phyloP scores from a whole-genome alignment of 2,797 vertebrate genomes.

The Petrocephalus schoutedeni region DNA sequence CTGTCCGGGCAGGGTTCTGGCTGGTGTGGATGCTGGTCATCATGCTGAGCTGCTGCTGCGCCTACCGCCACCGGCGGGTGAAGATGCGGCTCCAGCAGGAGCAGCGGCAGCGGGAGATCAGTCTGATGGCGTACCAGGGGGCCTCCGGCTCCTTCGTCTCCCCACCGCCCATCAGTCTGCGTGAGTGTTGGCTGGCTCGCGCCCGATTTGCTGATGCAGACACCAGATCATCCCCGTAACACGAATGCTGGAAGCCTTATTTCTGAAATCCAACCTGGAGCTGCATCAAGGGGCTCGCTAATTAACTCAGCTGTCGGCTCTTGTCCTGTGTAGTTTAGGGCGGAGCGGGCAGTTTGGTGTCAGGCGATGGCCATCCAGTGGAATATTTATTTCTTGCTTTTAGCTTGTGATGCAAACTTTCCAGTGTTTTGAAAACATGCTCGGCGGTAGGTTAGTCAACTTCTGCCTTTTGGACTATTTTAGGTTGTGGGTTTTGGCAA shows the following conservation, averaged over 20 bases:
- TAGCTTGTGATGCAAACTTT: background rate
- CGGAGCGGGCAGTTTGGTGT: background rate
- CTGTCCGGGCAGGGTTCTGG: slow-evolving; percentile 69
- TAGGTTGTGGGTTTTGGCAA: background rate
- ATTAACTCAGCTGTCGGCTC: background rate
- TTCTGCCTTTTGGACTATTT: background rate
- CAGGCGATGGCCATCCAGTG: background rate
- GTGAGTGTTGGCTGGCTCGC: slow-evolving; percentile 50
- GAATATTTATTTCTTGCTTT: background rate
- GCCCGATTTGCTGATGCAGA: background rate
- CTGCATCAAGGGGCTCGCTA: background rate
- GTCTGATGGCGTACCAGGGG: slow-evolving; percentile 78
- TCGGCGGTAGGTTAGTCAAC: background rate
- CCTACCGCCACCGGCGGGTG: slow-evolving; percentile 72
- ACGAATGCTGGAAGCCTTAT: background rate
- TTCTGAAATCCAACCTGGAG: background rate
- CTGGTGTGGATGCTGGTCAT: slow-evolving; percentile 79
- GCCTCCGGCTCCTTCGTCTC: slow-evolving; percentile 69
- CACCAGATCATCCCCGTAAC: background rate
- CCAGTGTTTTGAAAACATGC: background rate
- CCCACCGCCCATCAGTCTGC: slow-evolving; percentile 64
- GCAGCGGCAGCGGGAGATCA: slow-evolving; percentile 76
- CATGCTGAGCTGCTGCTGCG: slow-evolving; percentile 78
- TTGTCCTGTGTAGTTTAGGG: background rate
- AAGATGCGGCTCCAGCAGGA: slow-evolving; percentile 79